These are phyloP conservation scores for Hippocampus zosterae DNA, from an alignment of 2,113 vertebrate genomes.

Conservation along the genomic window DNA sequence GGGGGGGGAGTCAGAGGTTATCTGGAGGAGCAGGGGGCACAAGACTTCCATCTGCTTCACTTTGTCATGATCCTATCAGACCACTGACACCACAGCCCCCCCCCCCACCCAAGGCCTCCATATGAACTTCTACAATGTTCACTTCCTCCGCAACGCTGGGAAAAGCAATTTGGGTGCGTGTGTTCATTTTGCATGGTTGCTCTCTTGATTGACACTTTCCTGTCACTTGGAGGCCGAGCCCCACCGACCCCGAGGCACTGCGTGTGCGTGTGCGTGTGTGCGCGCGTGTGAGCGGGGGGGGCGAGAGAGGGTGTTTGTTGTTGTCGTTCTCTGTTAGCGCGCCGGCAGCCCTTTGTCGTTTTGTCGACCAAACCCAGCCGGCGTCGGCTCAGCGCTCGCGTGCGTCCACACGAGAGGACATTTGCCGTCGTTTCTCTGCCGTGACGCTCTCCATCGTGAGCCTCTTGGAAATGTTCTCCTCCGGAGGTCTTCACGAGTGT, in stretches of 20 bases:
- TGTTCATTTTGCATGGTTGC: conserved; percentile 54
- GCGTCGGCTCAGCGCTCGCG: too few species aligned
- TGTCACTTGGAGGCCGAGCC: conserved; percentile 45
- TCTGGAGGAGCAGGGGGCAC: conserved; percentile 57
- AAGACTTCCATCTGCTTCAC: conserved; percentile 74
- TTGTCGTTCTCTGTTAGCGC: too few species aligned
- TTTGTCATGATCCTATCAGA: conserved; percentile 72
- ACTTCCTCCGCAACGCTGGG: not conserved
- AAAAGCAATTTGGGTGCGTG: conserved; percentile 28
- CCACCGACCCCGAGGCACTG: conserved; percentile 25
- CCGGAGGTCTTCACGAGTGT: too few species aligned
- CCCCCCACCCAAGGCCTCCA: not conserved
- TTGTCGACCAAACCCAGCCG: too few species aligned
- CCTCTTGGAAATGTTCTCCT: too few species aligned
- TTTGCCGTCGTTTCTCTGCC: too few species aligned
- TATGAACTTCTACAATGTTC: not conserved
- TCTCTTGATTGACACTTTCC: conserved; percentile 74
- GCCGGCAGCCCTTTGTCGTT: too few species aligned
- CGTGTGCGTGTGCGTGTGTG: not conserved
- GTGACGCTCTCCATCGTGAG: too few species aligned
- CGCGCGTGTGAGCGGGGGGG: too few species aligned
- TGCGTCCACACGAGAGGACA: too few species aligned
- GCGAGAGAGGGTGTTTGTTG: not conserved
- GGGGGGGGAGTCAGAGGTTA: conserved; percentile 66
- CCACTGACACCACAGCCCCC: not conserved